A percentile compares a stretch with the other conserved stretches of the same genome.
These are phyloP conservation scores for Haemorhous mexicanus DNA, from an alignment of 2,113 vertebrate species.

Conservation along the genomic window DNA sequence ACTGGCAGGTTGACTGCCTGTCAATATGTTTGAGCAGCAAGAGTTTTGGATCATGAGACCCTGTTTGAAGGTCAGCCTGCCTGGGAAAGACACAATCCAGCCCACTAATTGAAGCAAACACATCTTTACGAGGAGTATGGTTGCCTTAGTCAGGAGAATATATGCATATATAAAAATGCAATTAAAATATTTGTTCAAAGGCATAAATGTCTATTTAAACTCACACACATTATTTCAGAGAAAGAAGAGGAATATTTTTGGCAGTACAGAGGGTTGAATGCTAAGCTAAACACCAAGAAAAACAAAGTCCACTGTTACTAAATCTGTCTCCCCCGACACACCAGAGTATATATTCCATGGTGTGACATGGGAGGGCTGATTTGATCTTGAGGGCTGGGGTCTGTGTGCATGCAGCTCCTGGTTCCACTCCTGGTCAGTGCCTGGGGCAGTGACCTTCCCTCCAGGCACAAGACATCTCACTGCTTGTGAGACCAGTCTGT, in stretches of 20 bases:
- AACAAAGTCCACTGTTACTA: background rate
- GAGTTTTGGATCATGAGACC: background rate
- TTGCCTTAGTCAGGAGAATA: background rate
- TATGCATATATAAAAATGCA: too few species aligned
- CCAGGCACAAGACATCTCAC: background rate
- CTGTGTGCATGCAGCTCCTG: background rate
- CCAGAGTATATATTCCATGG: background rate
- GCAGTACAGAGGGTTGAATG: background rate
- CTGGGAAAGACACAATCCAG: background rate
- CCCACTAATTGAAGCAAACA: background rate
- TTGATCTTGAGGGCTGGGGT: background rate
- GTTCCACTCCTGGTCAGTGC: accelerated
- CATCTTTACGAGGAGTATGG: background rate
- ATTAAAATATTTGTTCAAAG: background rate
- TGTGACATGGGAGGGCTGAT: background rate
- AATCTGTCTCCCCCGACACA: background rate
- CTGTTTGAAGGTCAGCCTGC: background rate
- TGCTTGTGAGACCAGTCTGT: background rate
- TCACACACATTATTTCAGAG: background rate
- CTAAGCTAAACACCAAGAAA: background rate
- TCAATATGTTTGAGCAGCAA: background rate
- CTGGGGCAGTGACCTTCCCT: background rate
- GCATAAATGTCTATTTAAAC: background rate
- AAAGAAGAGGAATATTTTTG: background rate
- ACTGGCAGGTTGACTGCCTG: background rate